Base-by-base conservation (phyloP, 2,888 invertebrate species). In the Exephanes ischioxanthus region DNA sequence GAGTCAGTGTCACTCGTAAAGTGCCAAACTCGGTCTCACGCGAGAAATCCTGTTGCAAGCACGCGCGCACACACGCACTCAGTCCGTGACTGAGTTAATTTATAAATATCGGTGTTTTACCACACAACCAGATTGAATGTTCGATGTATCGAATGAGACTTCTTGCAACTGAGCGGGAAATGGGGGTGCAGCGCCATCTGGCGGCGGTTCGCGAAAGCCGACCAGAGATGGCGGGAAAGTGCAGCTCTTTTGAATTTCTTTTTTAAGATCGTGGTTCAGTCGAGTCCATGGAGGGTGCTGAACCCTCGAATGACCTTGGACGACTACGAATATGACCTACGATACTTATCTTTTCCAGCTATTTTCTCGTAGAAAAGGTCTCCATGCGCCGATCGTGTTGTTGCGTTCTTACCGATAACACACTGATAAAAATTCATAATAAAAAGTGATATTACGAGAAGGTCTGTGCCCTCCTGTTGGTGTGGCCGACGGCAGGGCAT, bases 401-500 rank as follows among this genome's bases (percentile, higher is more conserved):
- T 14, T 16, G 45, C 33, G 6, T 33, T 33, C 33, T 33, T 16
- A 63, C 63, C 6, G 30, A 33, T 33, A 63, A 33, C 2, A 30
- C 16, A 30, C 30, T 33, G n/a, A 16, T 63, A 63, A 14, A 6
- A 58, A 72, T 66, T 63, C 76, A 83, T 79, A 87, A 80, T 67
- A 71, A 85, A 88, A 88, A 89, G 87, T 84, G 53, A 86, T 88
- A 89, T 94, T 91, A 94, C 93, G 93, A 83, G 92, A 90, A 84
- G 92, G 86, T 90, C 93, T 91, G 88, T 93, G 92, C 85, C 90
- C 90, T 87, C 91, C 92, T 67, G 90, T 81, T 58, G 91, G 88
- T 53, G 88, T 89, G 9, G 90, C 90, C 19, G 90, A 88, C 61
- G 94, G 93, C 55, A 93, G 93, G 51, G 95, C 95, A 85, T 96